These are phyloP conservation scores for Callaeas wilsoni DNA, from an alignment of 2,113 vertebrate species.

Conservation along the genomic window DNA sequence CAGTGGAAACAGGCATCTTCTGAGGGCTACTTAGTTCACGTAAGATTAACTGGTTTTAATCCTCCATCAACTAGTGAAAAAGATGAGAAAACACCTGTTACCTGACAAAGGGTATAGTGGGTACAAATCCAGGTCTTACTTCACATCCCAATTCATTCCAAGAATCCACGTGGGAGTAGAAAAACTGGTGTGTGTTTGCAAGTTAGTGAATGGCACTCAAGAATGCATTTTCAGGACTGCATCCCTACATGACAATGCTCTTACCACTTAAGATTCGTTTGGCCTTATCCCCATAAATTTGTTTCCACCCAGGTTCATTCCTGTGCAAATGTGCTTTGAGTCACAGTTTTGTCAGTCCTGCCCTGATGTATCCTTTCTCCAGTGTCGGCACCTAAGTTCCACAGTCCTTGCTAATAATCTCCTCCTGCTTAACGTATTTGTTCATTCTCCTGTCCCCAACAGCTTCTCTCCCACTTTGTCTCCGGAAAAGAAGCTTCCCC, in stretches of 20 bases:
- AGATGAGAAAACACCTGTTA: neutral
- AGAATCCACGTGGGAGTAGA: neutral
- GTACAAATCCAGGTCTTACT: neutral
- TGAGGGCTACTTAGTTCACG: neutral
- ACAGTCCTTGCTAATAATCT: neutral
- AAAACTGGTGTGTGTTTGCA: neutral
- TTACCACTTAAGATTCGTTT: neutral
- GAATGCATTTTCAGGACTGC: neutral
- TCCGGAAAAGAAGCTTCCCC: neutral
- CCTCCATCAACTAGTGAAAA: neutral
- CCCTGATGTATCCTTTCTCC: neutral
- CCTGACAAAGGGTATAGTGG: neutral
- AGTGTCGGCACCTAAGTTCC: neutral
- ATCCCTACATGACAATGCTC: neutral
- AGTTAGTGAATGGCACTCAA: neutral
- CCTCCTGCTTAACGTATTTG: neutral
- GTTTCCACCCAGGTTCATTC: neutral
- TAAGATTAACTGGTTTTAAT: neutral
- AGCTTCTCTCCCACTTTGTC: neutral
- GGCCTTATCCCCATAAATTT: neutral
- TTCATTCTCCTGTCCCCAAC: neutral
- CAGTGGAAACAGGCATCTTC: neutral
- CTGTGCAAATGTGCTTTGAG: neutral
- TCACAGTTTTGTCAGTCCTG: neutral
- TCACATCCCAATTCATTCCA: neutral